These are phyloP conservation scores for Podarcis cretensis DNA, from an alignment of 2,113 vertebrate genomes.

Conservation along the genomic window DNA sequence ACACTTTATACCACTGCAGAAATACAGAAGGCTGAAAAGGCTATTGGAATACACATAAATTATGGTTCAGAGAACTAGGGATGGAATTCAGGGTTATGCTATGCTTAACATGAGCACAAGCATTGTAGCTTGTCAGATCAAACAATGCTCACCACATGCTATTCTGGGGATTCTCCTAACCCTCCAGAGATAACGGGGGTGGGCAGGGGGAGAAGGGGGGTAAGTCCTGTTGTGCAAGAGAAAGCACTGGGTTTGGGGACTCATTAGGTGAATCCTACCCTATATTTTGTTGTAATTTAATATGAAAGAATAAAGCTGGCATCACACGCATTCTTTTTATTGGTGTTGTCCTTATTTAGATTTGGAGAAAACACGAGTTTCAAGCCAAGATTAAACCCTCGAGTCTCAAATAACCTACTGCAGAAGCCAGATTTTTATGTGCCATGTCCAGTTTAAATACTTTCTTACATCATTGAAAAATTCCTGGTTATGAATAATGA, in stretches of 20 bases:
- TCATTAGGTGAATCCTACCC: too few species aligned
- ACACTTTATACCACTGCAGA: not conserved
- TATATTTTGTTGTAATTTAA: not conserved
- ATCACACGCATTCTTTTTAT: not conserved
- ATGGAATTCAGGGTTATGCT: too few species aligned
- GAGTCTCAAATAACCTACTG: slow-evolving; percentile 3
- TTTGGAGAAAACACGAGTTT: not conserved
- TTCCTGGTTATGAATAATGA: not conserved
- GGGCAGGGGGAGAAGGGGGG: too few species aligned
- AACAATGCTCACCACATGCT: too few species aligned
- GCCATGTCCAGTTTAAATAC: slow-evolving; percentile 20
- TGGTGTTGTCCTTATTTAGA: slow-evolving; percentile 1
- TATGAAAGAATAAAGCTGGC: not conserved
- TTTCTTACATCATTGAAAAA: slow-evolving; percentile 6
- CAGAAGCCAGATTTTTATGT: slow-evolving; percentile 9
- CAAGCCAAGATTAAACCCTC: not conserved
- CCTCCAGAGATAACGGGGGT: too few species aligned
- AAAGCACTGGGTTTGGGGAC: too few species aligned
- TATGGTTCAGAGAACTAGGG: not conserved
- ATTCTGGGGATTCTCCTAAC: too few species aligned
- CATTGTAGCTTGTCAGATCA: too few species aligned
- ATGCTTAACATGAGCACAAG: too few species aligned
- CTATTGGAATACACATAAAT: not conserved
- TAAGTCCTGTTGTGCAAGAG: too few species aligned
- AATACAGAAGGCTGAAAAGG: not conserved